A percentile compares a stretch with the other conserved stretches of the same genome.
Evolutionary conservation across 2,797 vertebrate genomes (phyloP).

Genomic region (Ctenopoma kingsleyae): DNA sequence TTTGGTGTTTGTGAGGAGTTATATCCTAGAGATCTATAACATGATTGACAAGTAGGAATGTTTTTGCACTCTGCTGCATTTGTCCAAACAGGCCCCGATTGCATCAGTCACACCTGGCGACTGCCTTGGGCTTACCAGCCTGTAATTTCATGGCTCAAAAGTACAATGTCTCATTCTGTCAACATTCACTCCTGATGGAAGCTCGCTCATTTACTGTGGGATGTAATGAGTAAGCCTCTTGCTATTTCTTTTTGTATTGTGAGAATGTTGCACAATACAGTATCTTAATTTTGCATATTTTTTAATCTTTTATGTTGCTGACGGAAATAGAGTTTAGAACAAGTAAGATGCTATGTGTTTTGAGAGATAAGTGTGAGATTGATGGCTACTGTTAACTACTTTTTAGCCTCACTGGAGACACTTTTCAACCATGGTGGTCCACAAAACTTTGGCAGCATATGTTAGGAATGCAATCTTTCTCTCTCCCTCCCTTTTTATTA

Average conservation of each 20-base stretch:
- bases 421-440: slow-evolving; percentile 38
- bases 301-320: slow-evolving; percentile 6
- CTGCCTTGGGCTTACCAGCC: slow-evolving; percentile 87
- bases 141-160: slow-evolving; percentile 88
- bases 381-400: slow-evolving; percentile 37
- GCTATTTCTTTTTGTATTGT: slow-evolving; percentile 19
- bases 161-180: slow-evolving; percentile 90
- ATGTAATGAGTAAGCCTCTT: slow-evolving; percentile 29
- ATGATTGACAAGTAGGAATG: slow-evolving; percentile 81
- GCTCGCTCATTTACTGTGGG: slow-evolving; percentile 72
- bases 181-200: slow-evolving; percentile 82
- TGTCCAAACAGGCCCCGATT: slow-evolving; percentile 88
- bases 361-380: slow-evolving; percentile 18
- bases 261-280: slow-evolving; percentile 16
- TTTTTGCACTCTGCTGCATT: slow-evolving; percentile 74
- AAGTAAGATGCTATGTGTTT: not conserved
- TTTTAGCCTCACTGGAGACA: slow-evolving; percentile 8
- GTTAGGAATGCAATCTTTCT: slow-evolving; percentile 14
- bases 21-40: slow-evolving; percentile 63
- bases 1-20: slow-evolving; percentile 47
- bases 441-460: slow-evolving; percentile 8
- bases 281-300: slow-evolving; percentile 10
- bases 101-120: slow-evolving; percentile 90
- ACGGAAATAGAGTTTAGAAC: slow-evolving; percentile 3
- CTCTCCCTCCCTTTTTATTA: slow-evolving; percentile 12